Conservation (phyloP, 2,797 vertebrate genomes). For the Argyrosomus regius region DNA sequence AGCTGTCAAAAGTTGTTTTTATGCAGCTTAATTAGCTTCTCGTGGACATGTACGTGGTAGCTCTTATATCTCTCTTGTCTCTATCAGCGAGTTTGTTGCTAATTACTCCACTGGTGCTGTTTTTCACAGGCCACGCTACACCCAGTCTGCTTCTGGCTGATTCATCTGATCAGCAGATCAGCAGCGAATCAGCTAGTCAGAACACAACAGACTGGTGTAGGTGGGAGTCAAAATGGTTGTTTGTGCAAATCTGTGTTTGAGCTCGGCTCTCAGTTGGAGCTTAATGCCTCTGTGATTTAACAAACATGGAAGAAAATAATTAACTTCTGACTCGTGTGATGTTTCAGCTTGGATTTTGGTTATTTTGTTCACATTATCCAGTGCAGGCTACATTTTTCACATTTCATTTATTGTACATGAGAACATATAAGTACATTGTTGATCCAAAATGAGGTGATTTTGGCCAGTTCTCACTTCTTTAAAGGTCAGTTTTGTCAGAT, state of each 20-base stretch:
- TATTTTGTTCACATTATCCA: constrained; percentile 8
- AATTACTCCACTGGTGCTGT: constrained; percentile 63
- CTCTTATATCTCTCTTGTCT: constrained; percentile 19
- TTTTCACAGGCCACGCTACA: constrained; percentile 34
- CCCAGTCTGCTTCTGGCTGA: constrained; percentile 55
- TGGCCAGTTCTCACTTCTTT: background rate
- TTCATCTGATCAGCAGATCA: constrained; percentile 58
- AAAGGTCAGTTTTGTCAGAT: background rate
- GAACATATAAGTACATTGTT: background rate
- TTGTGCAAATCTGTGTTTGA: constrained; percentile 28
- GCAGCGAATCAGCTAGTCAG: constrained; percentile 20
- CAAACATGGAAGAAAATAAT: constrained; percentile 21
- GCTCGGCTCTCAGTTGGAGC: constrained; percentile 24
- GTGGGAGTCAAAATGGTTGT: constrained; percentile 56
- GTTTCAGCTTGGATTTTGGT: constrained; percentile 2
- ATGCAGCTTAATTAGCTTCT: constrained; percentile 62
- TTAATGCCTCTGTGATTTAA: constrained; percentile 10
- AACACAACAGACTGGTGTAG: constrained; percentile 65
- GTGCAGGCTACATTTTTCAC: background rate
- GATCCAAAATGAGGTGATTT: background rate
- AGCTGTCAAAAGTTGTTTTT: constrained; percentile 61
- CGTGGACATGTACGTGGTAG: constrained; percentile 7
- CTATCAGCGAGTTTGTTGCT: constrained; percentile 37
- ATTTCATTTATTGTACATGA: background rate
- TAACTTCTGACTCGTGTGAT: background rate